These are phyloP conservation scores for Manis javanica DNA, from an alignment of 2,797 vertebrate genomes.

Conservation along the genomic window DNA sequence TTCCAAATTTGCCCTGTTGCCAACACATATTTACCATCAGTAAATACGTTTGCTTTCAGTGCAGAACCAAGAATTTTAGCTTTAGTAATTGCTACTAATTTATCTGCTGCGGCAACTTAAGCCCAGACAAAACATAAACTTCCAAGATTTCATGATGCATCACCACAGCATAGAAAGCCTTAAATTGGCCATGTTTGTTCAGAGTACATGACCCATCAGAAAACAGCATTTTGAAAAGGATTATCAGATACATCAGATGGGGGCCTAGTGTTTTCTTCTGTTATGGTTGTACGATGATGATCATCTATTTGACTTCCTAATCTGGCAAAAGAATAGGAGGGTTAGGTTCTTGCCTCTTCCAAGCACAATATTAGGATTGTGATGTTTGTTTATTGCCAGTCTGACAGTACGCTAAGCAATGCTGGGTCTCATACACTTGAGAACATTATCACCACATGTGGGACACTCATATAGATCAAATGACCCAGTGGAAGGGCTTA, in stretches of 20 bases:
- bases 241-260: background rate
- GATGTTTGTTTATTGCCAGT: background rate
- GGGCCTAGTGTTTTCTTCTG: background rate
- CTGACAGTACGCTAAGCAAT: background rate
- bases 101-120: background rate
- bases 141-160: background rate
- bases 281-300: background rate
- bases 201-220: background rate
- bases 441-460: background rate
- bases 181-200: background rate
- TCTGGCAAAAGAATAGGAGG: background rate
- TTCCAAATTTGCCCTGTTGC: background rate
- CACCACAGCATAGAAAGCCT: background rate
- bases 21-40: background rate
- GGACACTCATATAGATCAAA: background rate
- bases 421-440: background rate
- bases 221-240: constrained; percentile 27
- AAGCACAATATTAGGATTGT: background rate
- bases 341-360: background rate
- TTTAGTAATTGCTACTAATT: background rate
- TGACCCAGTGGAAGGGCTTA: background rate
- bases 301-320: background rate
- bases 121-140: background rate
- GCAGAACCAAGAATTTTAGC: background rate
- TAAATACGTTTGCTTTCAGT: background rate